These are phyloP conservation scores for Drosophila monieri DNA, from an alignment of 2,888 invertebrate genomes.

Conservation along the genomic window DNA sequence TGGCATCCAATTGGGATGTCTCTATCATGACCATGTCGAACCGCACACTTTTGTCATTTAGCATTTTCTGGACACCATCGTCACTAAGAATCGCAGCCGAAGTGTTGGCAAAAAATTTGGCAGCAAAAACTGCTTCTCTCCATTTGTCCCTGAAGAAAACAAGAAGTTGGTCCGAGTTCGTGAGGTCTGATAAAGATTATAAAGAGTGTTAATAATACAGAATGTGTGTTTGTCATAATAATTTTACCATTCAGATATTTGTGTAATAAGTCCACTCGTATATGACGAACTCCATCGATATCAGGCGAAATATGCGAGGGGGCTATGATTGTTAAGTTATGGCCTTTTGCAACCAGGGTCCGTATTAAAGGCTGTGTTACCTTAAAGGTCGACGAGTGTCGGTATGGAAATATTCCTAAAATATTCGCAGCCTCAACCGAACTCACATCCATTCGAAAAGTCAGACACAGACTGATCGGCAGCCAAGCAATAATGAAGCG, in stretches of 20 bases:
- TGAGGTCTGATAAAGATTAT: slow-evolving; percentile 8
- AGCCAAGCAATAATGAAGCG: slow-evolving; percentile 3
- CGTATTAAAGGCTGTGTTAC: slow-evolving; percentile 40
- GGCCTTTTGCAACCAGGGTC: slow-evolving; percentile 9
- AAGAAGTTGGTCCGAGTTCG: not conserved
- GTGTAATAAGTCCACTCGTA: slow-evolving; percentile 18
- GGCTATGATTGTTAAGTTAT: slow-evolving; percentile 38
- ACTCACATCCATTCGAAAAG: not conserved
- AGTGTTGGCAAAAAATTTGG: slow-evolving; percentile 4
- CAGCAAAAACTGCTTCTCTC: not conserved
- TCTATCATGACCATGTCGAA: slow-evolving; percentile 61
- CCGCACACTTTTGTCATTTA: slow-evolving; percentile 6
- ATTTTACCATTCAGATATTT: slow-evolving; percentile 7
- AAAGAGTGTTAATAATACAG: too few relatives aligned
- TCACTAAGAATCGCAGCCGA: slow-evolving; percentile 23
- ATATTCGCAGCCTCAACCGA: slow-evolving; percentile 6
- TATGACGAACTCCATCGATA: slow-evolving; percentile 28
- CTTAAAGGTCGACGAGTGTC: slow-evolving; percentile 56
- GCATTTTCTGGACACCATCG: slow-evolving; percentile 13
- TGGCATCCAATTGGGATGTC: slow-evolving; percentile 71
- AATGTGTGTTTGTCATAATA: not conserved
- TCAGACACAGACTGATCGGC: not conserved
- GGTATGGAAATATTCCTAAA: slow-evolving; percentile 48
- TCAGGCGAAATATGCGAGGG: not conserved
- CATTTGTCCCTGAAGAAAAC: slow-evolving; percentile 35